Percentiles rank a stretch among this genome's conserved stretches.
These are phyloP conservation scores for Lepus timidus DNA, from an alignment of 2,113 vertebrate genomes.

Conservation along the genomic window DNA sequence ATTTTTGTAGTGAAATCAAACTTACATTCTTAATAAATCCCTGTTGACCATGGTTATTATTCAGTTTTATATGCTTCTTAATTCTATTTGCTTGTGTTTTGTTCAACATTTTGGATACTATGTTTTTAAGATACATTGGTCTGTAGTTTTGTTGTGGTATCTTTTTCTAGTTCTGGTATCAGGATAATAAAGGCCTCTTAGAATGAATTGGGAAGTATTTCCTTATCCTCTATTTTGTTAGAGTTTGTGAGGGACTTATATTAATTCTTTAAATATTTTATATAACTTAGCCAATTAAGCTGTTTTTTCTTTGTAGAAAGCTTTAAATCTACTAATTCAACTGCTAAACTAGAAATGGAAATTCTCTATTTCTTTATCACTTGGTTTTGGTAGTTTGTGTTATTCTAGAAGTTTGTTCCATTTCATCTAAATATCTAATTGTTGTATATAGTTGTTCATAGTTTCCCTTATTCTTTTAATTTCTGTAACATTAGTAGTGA, in stretches of 20 bases:
- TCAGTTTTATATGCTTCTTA: not conserved
- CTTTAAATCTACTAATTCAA: constrained; percentile 15
- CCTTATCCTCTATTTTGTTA: not conserved
- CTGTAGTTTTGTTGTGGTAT: not conserved
- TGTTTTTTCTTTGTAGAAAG: not conserved
- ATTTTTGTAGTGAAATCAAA: constrained; percentile 4
- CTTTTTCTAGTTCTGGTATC: not conserved
- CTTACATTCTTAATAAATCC: constrained; percentile 6
- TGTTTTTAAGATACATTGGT: not conserved
- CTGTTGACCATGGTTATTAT: not conserved
- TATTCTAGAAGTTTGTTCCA: not conserved
- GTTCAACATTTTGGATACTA: not conserved
- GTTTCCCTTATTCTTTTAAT: constrained; percentile 15
- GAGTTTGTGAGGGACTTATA: constrained; percentile 9
- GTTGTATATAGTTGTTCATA: not conserved
- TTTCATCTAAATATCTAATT: not conserved
- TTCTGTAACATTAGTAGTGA: not conserved
- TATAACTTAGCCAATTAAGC: constrained; percentile 34
- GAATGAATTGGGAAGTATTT: constrained; percentile 7
- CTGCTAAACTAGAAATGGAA: not conserved
- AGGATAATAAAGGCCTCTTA: not conserved
- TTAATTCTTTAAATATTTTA: constrained; percentile 4
- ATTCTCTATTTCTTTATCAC: not conserved
- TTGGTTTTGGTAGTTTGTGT: not conserved
- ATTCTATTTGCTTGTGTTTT: constrained; percentile 2